These are phyloP conservation scores for Spinibarbus caldwelli DNA, from an alignment of 2,797 vertebrate genomes.

Conservation along the genomic window DNA sequence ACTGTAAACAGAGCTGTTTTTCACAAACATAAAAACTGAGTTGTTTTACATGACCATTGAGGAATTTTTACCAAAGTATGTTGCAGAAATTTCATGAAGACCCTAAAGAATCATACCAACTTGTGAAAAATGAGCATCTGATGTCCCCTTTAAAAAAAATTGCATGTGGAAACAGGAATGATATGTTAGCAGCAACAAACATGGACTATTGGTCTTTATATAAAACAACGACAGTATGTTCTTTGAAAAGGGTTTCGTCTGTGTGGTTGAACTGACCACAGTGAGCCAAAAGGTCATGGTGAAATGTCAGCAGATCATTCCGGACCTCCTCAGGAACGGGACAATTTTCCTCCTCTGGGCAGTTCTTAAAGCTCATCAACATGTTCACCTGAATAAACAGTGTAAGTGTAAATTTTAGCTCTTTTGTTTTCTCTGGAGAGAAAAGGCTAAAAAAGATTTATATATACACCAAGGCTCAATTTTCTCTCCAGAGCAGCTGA, in stretches of 20 bases:
- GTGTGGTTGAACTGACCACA: slow-evolving; percentile 82
- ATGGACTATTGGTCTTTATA: not conserved
- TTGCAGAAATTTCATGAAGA: too few species aligned
- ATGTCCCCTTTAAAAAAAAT: too few species aligned
- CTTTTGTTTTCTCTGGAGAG: not conserved
- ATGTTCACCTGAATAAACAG: slow-evolving; percentile 87
- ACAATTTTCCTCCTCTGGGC: slow-evolving; percentile 80
- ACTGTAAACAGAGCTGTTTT: too few species aligned
- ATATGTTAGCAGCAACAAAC: not conserved
- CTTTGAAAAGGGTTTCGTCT: not conserved
- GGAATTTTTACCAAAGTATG: too few species aligned
- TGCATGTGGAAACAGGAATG: not conserved
- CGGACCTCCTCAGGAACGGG: slow-evolving; percentile 86
- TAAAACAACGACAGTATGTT: too few species aligned
- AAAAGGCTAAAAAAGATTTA: not conserved
- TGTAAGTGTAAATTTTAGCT: not conserved
- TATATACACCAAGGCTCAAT: not conserved
- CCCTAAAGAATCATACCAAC: too few species aligned
- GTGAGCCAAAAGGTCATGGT: slow-evolving; percentile 85
- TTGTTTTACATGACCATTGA: too few species aligned
- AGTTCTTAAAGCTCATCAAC: slow-evolving; percentile 90
- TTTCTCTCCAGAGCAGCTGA: not conserved
- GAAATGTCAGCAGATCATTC: slow-evolving; percentile 81
- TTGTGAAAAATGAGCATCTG: too few species aligned
- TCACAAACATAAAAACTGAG: too few species aligned